Evolutionary conservation across 2,113 vertebrate genomes (phyloP), one percentile per base, ranked within the genome.

Genomic region (Euleptes europaea): DNA sequence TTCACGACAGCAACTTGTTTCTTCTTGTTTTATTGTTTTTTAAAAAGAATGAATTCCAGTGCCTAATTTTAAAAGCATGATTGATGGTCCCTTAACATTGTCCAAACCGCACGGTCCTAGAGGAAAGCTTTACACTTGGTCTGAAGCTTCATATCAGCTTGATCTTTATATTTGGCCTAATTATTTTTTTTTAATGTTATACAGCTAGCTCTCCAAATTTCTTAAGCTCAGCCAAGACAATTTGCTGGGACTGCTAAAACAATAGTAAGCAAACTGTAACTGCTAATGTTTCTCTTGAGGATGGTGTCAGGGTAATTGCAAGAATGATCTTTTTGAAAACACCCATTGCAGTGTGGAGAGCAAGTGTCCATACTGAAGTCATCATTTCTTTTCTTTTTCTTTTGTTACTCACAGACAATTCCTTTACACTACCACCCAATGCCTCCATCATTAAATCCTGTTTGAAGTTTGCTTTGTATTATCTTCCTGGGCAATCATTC

Each of bases 391-490:
- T 5, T 19, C 21, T 54, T 0, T 0, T 70, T 5, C 74, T 92
- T 89, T 80, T 80, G 78, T 76, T 82, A 90, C 91, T 86, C 85
- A 82, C 57, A 66, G 0, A 2, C 26, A 0, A 73, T 86, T 77
- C 75, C 78, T 78, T 78, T 23, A 65, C 78, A 63, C 78, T 63
- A 42, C 74, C 51, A 76, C 81, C 90, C 90, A 82, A 72, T 75
- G 76, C 63, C 90, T 88, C 88, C 0, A 14, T 90, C 28, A 2
- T 93, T 93, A 91, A 94, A 90, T 57, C 89, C 88, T 0, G 67
- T 93, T 94, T 95, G 90, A 94, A 93, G 92, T 94, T 94, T 94
- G 87, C 90, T 92, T 93, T 93, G 40, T 49, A 57, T 92, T 96
- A 95, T 95, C 93, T 95, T 86, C 86, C 42, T 71, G 87, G 91